Base-by-base conservation (phyloP, 1,140 invertebrate genomes). In the Lysiphlebus fabarum region DNA sequence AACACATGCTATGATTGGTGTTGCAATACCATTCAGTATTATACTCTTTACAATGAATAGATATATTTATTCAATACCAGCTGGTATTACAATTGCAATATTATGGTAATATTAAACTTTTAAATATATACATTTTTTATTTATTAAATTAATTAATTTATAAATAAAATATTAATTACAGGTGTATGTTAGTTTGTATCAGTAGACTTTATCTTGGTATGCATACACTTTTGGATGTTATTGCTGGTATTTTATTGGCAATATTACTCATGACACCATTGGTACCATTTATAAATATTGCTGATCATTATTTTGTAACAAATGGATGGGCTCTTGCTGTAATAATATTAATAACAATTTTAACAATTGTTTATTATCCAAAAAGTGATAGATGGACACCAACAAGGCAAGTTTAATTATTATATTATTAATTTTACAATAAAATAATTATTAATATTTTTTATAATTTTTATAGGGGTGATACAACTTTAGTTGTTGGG, bases 191-290 rank as follows among this genome's bases (percentile, higher is more conserved):
- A 12, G 88, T 96, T 47, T 93, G 91, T 74, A 76, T 87, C 14
- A 95, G 92, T 74, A 81, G 94, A 69, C 70, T 96, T 5, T 96
- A 96, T 75, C 82, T 96, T 34, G 94, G 94, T 65, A 96, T 96
- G 92, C 94, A 96, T 73, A 89, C 90, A 61, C 85, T 94, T 55
- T 76, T 95, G 72, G 93, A 93, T 69, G 83, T 94, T 54, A 74
- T 91, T 49, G 89, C 82, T 38, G 92, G 91, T 6, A 71, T 94
- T 48, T 17, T 83, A 9, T 79, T 93, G 59, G 85, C 90, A 0
- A 70, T 84, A 36, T 10, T 81, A 1, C 74, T 95, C 57, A 84
- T 95, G 82, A 73, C 86, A 44, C 78, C 87, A 34, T 74, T 92
- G 12, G 81, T 92, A 47, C 91, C 91, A 36, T 65, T 89, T 8